These are phyloP conservation scores for Apodemia hepburni DNA, from an alignment of 2,888 invertebrate species.

Conservation along the genomic window DNA sequence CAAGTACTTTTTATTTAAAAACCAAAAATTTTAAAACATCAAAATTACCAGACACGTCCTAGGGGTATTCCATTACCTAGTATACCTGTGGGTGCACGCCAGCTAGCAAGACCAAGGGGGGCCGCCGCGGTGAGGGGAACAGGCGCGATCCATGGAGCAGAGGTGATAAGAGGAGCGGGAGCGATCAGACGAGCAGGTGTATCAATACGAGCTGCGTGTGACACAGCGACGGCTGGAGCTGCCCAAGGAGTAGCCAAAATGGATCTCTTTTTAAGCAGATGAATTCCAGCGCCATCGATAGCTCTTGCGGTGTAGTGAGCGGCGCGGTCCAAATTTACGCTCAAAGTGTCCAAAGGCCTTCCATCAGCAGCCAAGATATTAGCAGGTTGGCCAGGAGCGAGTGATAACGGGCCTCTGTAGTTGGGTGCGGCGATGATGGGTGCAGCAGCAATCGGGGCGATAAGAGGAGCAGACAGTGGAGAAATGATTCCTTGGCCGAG, in stretches of 20 bases:
- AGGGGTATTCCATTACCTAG: too few species aligned
- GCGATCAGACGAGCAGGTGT: too few species aligned
- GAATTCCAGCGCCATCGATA: neutral
- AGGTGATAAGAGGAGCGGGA: too few species aligned
- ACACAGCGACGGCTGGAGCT: constrained; percentile 24
- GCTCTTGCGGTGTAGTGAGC: too few species aligned
- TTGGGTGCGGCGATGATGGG: constrained; percentile 48
- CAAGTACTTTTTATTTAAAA: too few species aligned
- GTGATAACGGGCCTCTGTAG: constrained; percentile 61
- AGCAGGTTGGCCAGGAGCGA: constrained; percentile 67
- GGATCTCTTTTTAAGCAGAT: constrained; percentile 18
- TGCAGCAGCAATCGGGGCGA: constrained; percentile 29
- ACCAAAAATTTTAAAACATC: too few species aligned
- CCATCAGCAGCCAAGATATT: constrained; percentile 34
- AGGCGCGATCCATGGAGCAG: neutral
- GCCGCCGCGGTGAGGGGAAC: neutral
- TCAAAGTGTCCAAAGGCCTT: too few species aligned
- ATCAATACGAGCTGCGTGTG: too few species aligned
- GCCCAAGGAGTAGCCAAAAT: constrained; percentile 32
- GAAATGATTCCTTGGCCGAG: constrained; percentile 28
- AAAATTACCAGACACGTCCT: too few species aligned
- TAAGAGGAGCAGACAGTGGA: constrained; percentile 26
- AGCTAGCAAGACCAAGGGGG: neutral
- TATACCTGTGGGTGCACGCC: too few species aligned
- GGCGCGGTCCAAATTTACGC: too few species aligned